Evolutionary conservation across 2,797 vertebrate genomes (phyloP).

Genomic region (Aselliscus stoliczkanus): DNA sequence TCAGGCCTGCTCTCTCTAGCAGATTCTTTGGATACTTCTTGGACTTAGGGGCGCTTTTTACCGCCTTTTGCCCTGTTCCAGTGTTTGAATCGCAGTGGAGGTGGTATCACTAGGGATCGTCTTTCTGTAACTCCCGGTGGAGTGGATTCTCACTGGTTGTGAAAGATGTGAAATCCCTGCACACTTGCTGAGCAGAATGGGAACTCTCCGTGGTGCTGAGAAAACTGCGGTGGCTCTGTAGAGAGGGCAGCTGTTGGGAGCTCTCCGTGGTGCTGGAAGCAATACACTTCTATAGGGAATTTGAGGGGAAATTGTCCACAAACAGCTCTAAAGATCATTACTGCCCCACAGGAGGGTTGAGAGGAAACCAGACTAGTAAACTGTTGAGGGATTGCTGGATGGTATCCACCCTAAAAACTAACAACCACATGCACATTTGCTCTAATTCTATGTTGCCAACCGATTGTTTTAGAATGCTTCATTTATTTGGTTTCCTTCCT

Average conservation of each 20-base stretch:
- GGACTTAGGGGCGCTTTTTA: not conserved
- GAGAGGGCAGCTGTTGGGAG: not conserved
- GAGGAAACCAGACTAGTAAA: conserved; percentile 1
- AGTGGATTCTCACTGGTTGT: not conserved
- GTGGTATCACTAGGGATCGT: not conserved
- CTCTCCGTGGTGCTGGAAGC: conserved; percentile 33
- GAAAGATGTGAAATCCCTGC: not conserved
- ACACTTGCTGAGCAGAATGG: rapidly evolving
- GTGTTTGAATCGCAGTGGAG: not conserved
- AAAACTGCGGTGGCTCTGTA: rapidly evolving
- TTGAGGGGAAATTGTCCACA: conserved; percentile 33
- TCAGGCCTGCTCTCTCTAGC: conserved; percentile 10
- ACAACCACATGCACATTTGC: not conserved
- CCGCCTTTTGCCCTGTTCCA: not conserved
- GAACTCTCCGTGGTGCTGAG: conserved; percentile 59
- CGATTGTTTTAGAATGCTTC: not conserved
- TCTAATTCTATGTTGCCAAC: not conserved
- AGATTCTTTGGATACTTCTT: not conserved
- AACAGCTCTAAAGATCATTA: not conserved
- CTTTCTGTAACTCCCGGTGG: not conserved
- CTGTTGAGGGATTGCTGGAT: not conserved
- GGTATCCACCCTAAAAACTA: conserved; percentile 17
- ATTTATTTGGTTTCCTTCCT: conserved; percentile 37
- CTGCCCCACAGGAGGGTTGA: not conserved
- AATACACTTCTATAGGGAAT: not conserved